Conservation (phyloP, 2,797 vertebrate genomes). For the Cirrhinus mrigala region DNA sequence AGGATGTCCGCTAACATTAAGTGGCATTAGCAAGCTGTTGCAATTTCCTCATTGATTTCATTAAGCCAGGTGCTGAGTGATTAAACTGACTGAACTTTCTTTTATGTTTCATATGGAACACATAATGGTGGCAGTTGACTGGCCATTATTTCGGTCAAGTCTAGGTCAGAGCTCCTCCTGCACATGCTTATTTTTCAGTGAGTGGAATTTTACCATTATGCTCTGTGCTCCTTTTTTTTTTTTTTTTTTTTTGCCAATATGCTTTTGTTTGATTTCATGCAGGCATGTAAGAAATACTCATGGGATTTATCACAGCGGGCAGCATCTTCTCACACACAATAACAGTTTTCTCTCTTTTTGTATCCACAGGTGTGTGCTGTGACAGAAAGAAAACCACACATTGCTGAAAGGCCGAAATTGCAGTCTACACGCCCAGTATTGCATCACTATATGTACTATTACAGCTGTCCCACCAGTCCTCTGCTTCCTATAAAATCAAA, state of each 20-base stretch:
- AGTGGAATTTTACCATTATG: not conserved
- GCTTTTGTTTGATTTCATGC: conserved; percentile 25
- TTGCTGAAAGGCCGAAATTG: conserved; percentile 1
- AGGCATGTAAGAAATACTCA: not conserved
- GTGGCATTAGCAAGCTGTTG: not conserved
- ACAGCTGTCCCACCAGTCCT: not conserved
- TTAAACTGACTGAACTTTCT: not conserved
- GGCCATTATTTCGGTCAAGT: not conserved
- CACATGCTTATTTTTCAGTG: not conserved
- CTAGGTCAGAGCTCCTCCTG: not conserved
- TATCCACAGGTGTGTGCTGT: conserved; percentile 27
- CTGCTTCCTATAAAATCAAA: conserved; percentile 8
- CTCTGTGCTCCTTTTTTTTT: not conserved
- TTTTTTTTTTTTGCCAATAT: not conserved
- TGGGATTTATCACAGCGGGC: conserved; percentile 7
- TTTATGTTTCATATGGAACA: conserved; percentile 11
- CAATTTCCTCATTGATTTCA: not conserved
- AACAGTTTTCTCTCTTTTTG: conserved; percentile 20
- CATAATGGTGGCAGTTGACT: not conserved
- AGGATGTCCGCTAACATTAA: not conserved
- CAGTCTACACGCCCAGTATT: conserved; percentile 7
- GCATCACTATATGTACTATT: conserved; percentile 26
- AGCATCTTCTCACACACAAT: conserved; percentile 7
- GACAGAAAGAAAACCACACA: not conserved
- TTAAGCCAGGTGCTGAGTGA: not conserved